A percentile compares a stretch with the other conserved stretches of the same genome.
phyloP scores from a whole-genome alignment of 2,797 vertebrate species.

The Masticophis lateralis region DNA sequence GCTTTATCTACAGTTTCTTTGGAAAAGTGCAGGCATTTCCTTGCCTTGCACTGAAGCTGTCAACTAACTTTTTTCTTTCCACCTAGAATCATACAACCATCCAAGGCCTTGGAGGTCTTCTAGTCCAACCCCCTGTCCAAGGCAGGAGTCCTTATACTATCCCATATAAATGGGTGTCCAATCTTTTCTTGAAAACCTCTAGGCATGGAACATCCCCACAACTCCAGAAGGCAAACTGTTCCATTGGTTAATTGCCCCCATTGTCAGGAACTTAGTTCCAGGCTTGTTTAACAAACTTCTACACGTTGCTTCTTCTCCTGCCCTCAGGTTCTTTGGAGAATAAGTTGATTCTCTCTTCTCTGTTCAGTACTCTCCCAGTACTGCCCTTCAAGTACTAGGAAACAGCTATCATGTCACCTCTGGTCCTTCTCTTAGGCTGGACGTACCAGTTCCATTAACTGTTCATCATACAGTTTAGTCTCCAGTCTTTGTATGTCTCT shows the following conservation, averaged over 20 bases:
- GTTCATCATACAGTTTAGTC: background rate
- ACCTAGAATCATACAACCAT: background rate
- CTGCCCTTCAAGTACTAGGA: background rate
- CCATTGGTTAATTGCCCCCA: background rate
- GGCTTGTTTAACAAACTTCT: background rate
- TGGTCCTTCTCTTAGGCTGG: background rate
- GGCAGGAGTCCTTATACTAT: background rate
- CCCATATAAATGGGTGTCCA: background rate
- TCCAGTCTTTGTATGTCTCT: background rate
- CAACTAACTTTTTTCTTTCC: background rate
- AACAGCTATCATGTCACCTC: background rate
- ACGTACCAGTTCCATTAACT: background rate
- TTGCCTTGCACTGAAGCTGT: background rate
- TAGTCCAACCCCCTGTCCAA: background rate
- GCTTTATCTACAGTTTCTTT: background rate
- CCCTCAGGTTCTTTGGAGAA: background rate
- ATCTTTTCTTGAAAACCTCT: background rate
- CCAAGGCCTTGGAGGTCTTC: background rate
- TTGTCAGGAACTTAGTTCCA: background rate
- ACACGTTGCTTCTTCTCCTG: background rate
- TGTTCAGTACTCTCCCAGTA: background rate
- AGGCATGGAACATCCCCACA: background rate
- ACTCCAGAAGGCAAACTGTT: background rate
- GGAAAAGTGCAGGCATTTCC: background rate
- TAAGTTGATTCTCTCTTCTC: background rate